Evolutionary conservation across 37 sponge, comb jelly and placozoan species (phyloP).

Genomic region (Agelas oroides): DNA sequence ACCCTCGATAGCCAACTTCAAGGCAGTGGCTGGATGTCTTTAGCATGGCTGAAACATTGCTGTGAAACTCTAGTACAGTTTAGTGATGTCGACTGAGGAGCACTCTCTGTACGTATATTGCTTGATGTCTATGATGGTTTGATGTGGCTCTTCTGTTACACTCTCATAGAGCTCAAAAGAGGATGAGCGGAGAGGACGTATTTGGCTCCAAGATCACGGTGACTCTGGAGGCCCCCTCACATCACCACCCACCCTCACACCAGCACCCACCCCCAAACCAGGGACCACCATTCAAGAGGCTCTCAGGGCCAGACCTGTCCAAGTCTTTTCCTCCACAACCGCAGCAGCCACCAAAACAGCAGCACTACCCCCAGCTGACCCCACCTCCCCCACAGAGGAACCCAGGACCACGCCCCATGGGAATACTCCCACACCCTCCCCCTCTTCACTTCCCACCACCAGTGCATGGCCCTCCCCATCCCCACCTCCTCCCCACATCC

Average conservation of each 20-base stretch:
- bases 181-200: constrained; percentile 79
- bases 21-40: no score
- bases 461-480: neutral
- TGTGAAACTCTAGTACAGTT: no score
- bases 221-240: constrained; percentile 30
- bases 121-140: no score
- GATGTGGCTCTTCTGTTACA: neutral
- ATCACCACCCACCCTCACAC: neutral
- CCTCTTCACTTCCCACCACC: neutral
- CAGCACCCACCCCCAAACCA: neutral
- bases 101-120: no score
- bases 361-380: neutral
- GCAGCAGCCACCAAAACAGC: constrained; percentile 11
- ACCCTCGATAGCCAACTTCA: no score
- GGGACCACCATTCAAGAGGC: neutral
- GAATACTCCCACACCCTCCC: neutral
- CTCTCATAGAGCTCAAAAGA: constrained; percentile 64
- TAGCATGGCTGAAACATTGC: no score
- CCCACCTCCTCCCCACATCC: constrained; percentile 1
- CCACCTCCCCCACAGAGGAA: neutral
- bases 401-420: constrained; percentile 1
- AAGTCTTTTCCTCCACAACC: constrained; percentile 20
- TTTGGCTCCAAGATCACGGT: constrained; percentile 67
- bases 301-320: constrained; percentile 5
- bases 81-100: no score